Conservation (phyloP, 2,888 invertebrate species). For the Eilema depressum region DNA sequence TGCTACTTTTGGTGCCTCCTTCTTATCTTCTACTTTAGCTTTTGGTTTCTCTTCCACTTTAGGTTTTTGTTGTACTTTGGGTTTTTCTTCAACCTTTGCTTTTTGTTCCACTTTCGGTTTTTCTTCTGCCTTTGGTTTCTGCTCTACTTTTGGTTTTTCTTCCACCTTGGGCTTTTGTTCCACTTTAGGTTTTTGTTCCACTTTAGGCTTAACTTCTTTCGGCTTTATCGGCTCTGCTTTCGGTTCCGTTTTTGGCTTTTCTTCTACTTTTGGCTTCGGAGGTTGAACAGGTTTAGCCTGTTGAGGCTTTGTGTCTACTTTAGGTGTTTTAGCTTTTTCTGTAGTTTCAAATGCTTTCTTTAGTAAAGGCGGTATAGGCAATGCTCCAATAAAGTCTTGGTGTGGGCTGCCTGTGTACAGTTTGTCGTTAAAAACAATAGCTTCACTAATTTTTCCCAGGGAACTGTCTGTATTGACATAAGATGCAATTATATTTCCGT, state of each 20-base stretch:
- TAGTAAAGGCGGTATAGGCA: conserved; percentile 86
- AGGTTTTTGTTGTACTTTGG: conserved; percentile 42
- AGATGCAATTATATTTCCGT: conserved; percentile 90
- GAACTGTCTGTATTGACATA: conserved; percentile 88
- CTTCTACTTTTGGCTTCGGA: not conserved
- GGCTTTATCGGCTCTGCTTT: conserved; percentile 43
- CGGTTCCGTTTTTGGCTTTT: not conserved
- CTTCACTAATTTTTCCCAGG: conserved; percentile 88
- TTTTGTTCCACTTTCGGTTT: conserved; percentile 36
- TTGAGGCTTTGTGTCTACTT: conserved; percentile 45
- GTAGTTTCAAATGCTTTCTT: conserved; percentile 68
- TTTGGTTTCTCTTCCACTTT: conserved; percentile 36
- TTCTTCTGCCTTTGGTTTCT: conserved; percentile 39
- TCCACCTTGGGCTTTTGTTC: conserved; percentile 41
- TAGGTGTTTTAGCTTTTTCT: conserved; percentile 44
- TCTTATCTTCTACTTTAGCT: conserved; percentile 45
- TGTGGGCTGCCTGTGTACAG: conserved; percentile 91
- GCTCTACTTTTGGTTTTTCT: conserved; percentile 51
- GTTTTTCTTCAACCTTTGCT: conserved; percentile 23
- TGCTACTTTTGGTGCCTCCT: conserved; percentile 41
- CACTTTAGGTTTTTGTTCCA: conserved; percentile 32
- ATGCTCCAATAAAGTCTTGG: conserved; percentile 88
- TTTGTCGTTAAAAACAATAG: conserved; percentile 88
- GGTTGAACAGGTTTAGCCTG: conserved; percentile 45
- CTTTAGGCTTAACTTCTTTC: conserved; percentile 20